Evolutionary conservation across 2,113 vertebrate species (phyloP), one percentile per base, ranked within the genome.

Genomic region (Dipodomys merriami): DNA sequence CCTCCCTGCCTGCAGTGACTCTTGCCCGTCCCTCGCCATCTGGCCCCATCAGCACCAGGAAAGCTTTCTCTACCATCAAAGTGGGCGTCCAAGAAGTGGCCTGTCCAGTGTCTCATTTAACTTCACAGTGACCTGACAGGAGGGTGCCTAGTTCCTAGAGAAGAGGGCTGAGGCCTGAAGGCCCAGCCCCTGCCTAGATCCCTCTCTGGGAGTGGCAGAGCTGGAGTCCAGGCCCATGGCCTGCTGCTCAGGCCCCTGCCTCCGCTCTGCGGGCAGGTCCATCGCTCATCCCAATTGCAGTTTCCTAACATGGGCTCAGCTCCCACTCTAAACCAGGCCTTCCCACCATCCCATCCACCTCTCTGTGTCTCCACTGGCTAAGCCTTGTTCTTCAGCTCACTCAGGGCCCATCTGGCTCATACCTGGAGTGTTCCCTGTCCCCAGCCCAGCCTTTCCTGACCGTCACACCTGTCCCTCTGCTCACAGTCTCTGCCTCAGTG

Each of bases 191-290:
- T 44, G 33, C 22, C 23, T 2, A 2, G 86, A 29, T 23, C 68
- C 25, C 7, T 2, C 2, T 1, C 53, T 2, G 3, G 22, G 27
- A 76, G 39, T 6, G 44, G 46, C 11, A 20, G 27, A 2, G 7
- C 57, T 22, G 13, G 57, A 29, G 80, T 62, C 30, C 64, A 35
- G 60, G 33, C 78, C 3, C 5, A 5, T 39, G 11, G 33, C 29
- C 62, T 30, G 12, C 29, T 9, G 35, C 5, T 67, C 4, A 0
- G 6, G 22, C 49, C 80, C 65, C 30, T 33, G 30, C 15, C 10
- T 1, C 7, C 22, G 23, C 25, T 16, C 33, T 5, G 60, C 0
- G 9, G 30, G 19, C n/a, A 3, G 1, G 4, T 22, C 39, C 49
- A 39, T 22, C 7, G 49, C 33, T 29, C 30, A 4, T 3, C 19